A percentile compares a stretch with the other conserved stretches of the same genome.
These are phyloP conservation scores for Melanotaenia duboulayi DNA, from an alignment of 2,113 vertebrate genomes.

Conservation along the genomic window DNA sequence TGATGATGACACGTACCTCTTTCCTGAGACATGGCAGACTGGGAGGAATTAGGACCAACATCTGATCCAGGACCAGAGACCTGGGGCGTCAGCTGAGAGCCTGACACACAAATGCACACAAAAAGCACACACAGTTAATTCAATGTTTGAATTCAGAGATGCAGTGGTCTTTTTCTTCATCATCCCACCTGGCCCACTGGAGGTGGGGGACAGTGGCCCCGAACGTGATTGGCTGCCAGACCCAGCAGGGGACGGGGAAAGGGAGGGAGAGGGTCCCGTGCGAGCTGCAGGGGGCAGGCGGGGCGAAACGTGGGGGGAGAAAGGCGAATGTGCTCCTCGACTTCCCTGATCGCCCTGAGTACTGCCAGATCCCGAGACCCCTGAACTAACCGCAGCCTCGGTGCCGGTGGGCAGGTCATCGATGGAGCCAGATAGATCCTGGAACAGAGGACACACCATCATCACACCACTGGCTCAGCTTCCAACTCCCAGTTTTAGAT, in stretches of 20 bases:
- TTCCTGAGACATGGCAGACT: conserved; percentile 94
- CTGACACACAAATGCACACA: conserved; percentile 69
- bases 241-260: conserved; percentile 86
- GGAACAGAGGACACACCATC: conserved; percentile 8
- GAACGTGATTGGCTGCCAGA: conserved; percentile 91
- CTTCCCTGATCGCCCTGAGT: conserved; percentile 93
- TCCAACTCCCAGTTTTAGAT: no score
- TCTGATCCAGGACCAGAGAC: conserved; percentile 89
- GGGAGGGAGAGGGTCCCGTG: conserved; percentile 88
- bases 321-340: conserved; percentile 89
- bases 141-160: not conserved
- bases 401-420: conserved; percentile 94
- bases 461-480: no score
- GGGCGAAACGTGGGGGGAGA: conserved; percentile 93
- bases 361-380: conserved; percentile 89
- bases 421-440: conserved; percentile 96
- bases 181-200: conserved; percentile 88
- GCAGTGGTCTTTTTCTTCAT: not conserved
- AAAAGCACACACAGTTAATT: not conserved
- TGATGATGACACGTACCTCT: conserved; percentile 82
- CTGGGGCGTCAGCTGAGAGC: conserved; percentile 91
- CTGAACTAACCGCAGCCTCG: conserved; percentile 90
- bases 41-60: conserved; percentile 89
- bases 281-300: conserved; percentile 88
- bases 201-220: conserved; percentile 91